These are phyloP conservation scores for Leptopilina syphax DNA, from an alignment of 2,888 invertebrate genomes.

Conservation along the genomic window DNA sequence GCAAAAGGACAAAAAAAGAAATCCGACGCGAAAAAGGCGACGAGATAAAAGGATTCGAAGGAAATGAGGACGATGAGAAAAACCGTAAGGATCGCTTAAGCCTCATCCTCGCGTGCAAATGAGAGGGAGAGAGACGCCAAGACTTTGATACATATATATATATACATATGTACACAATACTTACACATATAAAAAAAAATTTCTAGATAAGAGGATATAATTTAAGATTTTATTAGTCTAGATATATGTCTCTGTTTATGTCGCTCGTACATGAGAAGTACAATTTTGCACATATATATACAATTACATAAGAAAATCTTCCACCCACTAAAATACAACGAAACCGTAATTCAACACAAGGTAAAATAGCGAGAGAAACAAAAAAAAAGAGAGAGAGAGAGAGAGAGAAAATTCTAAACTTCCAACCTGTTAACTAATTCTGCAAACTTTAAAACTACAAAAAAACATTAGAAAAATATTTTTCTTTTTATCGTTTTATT, in stretches of 20 bases:
- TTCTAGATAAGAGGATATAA: slow-evolving; percentile 44
- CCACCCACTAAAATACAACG: slow-evolving; percentile 75
- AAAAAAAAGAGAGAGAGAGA: slow-evolving; percentile 32
- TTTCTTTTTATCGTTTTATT: slow-evolving; percentile 47
- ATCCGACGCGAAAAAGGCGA: neutral
- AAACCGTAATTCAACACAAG: slow-evolving; percentile 76
- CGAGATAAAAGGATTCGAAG: slow-evolving; percentile 1
- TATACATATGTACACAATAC: neutral
- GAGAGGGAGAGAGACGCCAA: slow-evolving; percentile 57
- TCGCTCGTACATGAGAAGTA: slow-evolving; percentile 33
- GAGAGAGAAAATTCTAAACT: neutral
- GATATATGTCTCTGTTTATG: slow-evolving; percentile 44
- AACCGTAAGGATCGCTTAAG: slow-evolving; percentile 13
- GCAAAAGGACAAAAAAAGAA: neutral
- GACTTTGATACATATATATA: slow-evolving; percentile 55
- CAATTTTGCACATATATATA: slow-evolving; percentile 18
- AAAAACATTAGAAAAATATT: neutral
- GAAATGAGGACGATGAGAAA: slow-evolving; percentile 8
- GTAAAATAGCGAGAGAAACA: slow-evolving; percentile 58
- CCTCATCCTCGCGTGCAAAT: slow-evolving; percentile 41
- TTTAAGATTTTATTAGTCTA: slow-evolving; percentile 46
- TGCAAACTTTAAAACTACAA: neutral
- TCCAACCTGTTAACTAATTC: neutral
- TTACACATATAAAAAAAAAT: slow-evolving; percentile 46
- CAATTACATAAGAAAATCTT: slow-evolving; percentile 55